Evolutionary conservation across 2,113 vertebrate genomes (phyloP).

Genomic region (Pteropus alecto): DNA sequence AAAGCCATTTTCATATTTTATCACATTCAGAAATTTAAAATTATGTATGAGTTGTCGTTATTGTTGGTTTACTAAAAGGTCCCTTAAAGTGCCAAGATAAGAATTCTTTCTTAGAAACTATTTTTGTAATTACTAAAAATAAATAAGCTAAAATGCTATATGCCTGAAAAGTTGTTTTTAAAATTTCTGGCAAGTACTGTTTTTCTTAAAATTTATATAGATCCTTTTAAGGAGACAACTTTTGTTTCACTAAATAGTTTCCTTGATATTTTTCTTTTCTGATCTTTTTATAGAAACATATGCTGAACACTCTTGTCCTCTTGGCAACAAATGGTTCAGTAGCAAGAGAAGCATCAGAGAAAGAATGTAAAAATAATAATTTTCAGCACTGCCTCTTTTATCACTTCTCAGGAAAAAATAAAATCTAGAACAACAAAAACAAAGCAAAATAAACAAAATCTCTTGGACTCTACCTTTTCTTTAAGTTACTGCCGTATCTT

Average conservation of each 20-base stretch:
- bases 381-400: conserved; percentile 54
- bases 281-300: conserved; percentile 76
- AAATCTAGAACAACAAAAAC: conserved; percentile 31
- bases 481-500: not conserved
- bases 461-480: not conserved
- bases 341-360: conserved; percentile 70
- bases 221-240: conserved; percentile 40
- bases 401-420: conserved; percentile 32
- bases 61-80: conserved; percentile 1
- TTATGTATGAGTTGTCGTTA: not conserved
- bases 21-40: conserved; percentile 32
- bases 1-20: conserved; percentile 48
- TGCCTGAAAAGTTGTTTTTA: conserved; percentile 23
- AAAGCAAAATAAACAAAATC: conserved; percentile 19
- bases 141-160: conserved; percentile 17
- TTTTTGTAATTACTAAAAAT: conserved; percentile 45
- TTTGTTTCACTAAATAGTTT: conserved; percentile 48
- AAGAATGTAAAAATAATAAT: conserved; percentile 68
- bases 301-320: conserved; percentile 63
- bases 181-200: conserved; percentile 3
- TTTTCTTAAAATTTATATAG: conserved; percentile 19
- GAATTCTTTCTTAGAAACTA: conserved; percentile 33
- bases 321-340: conserved; percentile 68
- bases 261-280: conserved; percentile 67
- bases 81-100: not conserved